These are phyloP conservation scores for Sminthurides aquaticus DNA, from an alignment of 2,888 invertebrate genomes.

Conservation along the genomic window DNA sequence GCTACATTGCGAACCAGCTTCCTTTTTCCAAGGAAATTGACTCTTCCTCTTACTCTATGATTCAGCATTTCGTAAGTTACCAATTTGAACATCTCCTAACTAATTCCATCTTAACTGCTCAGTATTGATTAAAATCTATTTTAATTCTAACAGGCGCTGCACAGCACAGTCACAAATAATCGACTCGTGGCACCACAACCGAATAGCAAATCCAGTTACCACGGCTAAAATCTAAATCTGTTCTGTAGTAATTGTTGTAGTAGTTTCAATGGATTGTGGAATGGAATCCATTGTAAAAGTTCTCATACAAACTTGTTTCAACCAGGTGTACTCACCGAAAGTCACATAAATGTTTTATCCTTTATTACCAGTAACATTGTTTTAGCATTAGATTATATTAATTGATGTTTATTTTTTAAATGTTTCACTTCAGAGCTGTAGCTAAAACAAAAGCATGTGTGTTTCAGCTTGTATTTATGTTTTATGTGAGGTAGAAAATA, in stretches of 20 bases:
- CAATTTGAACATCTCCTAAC: neutral
- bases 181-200: neutral
- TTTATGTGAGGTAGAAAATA: too few relatives aligned
- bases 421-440: too few relatives aligned
- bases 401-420: too few relatives aligned
- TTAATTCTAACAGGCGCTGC: slow-evolving; percentile 11
- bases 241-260: neutral
- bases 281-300: too few relatives aligned
- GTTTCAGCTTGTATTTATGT: too few relatives aligned
- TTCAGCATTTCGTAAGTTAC: slow-evolving; percentile 18
- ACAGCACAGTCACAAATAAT: slow-evolving; percentile 13
- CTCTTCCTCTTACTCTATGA: slow-evolving; percentile 8
- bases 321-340: too few relatives aligned
- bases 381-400: too few relatives aligned
- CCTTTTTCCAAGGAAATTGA: slow-evolving; percentile 19
- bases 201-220: slow-evolving; percentile 12
- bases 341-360: too few relatives aligned
- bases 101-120: neutral
- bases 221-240: slow-evolving; percentile 1
- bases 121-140: too few relatives aligned
- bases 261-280: neutral
- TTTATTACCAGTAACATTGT: too few relatives aligned
- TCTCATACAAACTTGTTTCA: too few relatives aligned
- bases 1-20: slow-evolving; percentile 15
- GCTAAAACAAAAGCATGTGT: too few relatives aligned